phyloP scores from a whole-genome alignment of 2,888 invertebrate species.

The Barypeithes pellucidus region DNA sequence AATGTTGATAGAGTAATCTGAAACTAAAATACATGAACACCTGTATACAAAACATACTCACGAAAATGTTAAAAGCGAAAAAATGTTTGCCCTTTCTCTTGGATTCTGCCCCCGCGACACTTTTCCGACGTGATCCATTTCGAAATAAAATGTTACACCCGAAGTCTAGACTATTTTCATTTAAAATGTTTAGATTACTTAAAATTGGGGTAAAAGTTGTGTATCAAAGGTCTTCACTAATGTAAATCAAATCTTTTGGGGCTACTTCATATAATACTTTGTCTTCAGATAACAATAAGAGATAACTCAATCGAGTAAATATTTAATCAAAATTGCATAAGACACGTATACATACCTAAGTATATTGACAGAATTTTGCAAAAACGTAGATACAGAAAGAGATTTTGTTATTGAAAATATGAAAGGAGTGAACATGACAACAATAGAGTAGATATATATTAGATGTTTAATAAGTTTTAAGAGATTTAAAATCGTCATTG shows the following conservation, averaged over 20 bases:
- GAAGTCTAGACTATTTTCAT: background rate
- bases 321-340: constrained; percentile 3
- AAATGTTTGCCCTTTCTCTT: constrained; percentile 59
- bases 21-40: background rate
- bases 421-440: constrained; percentile 20
- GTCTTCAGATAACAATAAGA: constrained; percentile 1
- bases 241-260: background rate
- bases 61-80: constrained; percentile 60
- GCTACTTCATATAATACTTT: constrained; percentile 22
- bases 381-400: constrained; percentile 6
- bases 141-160: background rate
- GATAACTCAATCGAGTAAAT: constrained; percentile 26
- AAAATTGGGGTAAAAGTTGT: background rate
- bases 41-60: constrained; percentile 55
- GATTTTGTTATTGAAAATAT: constrained; percentile 31
- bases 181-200: background rate
- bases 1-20: no score
- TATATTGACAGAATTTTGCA: constrained; percentile 20
- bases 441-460: constrained; percentile 29
- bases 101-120: constrained; percentile 57
- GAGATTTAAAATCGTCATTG: constrained; percentile 1
- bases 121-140: constrained; percentile 60
- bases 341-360: background rate
- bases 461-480: constrained; percentile 15
- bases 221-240: background rate